These are phyloP conservation scores for Portunus trituberculatus DNA, from an alignment of 1,140 invertebrate genomes.

Conservation along the genomic window DNA sequence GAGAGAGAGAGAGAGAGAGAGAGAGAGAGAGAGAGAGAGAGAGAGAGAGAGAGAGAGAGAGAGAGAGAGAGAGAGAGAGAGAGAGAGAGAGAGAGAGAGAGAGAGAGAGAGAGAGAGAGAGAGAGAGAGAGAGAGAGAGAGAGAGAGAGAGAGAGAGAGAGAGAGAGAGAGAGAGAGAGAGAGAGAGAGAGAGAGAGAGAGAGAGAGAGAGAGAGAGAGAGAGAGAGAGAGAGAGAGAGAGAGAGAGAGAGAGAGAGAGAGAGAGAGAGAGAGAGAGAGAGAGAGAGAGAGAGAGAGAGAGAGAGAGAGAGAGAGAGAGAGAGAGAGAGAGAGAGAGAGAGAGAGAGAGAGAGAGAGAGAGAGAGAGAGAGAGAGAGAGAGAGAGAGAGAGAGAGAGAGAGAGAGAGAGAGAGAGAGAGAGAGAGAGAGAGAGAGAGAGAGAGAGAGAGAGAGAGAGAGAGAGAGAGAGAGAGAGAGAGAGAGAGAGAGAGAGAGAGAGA, in stretches of 20 bases:
- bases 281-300: neutral
- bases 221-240: constrained; percentile 11
- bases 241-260: neutral
- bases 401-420: too few relatives aligned
- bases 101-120: too few relatives aligned
- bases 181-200: neutral
- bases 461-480: constrained; percentile 20
- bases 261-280: too few relatives aligned
- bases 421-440: neutral
- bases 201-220: constrained; percentile 20
- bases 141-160: too few relatives aligned
- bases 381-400: too few relatives aligned
- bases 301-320: constrained; percentile 20
- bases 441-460: neutral
- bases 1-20: too few relatives aligned
- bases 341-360: constrained; percentile 16
- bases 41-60: too few relatives aligned
- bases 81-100: too few relatives aligned
- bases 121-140: too few relatives aligned
- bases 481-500: neutral
- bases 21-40: too few relatives aligned
- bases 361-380: neutral
- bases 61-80: too few relatives aligned
- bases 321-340: neutral
- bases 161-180: constrained; percentile 1